Evolutionary conservation across 1,140 invertebrate species (phyloP).

Genomic region (Zaprionus inermis): DNA sequence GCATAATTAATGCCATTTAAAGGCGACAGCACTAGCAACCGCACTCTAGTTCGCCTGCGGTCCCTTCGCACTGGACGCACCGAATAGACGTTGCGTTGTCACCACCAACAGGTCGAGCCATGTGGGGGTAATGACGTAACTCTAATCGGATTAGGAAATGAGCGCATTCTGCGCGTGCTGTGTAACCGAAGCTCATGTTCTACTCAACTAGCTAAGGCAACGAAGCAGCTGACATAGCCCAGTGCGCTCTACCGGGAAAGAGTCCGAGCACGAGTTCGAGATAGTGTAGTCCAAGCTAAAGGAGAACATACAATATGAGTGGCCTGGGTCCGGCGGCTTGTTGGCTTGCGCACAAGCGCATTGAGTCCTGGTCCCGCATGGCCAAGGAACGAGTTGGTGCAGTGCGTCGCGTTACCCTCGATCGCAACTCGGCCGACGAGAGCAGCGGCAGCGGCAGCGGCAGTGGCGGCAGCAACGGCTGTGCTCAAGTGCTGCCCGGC

Average conservation of each 20-base stretch:
- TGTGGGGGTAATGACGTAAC: constrained; percentile 30
- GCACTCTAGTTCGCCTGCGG: constrained; percentile 32
- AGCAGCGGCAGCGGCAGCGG: constrained; percentile 40
- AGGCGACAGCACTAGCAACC: constrained; percentile 38
- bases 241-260: constrained; percentile 1
- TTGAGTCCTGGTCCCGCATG: constrained; percentile 89
- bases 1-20: constrained; percentile 57
- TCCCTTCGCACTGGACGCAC: not conserved
- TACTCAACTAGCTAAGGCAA: not conserved
- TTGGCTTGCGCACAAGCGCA: constrained; percentile 89
- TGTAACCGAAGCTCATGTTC: not conserved
- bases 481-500: constrained; percentile 47
- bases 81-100: constrained; percentile 11
- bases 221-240: not conserved
- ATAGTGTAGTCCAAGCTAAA: constrained; percentile 9
- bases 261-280: not conserved
- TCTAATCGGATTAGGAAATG: constrained; percentile 60
- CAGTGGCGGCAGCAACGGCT: constrained; percentile 43
- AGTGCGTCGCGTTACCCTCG: constrained; percentile 86
- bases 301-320: constrained; percentile 84
- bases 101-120: constrained; percentile 1
- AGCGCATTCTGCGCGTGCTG: not conserved
- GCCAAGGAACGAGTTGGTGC: constrained; percentile 88
- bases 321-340: constrained; percentile 88
- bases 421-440: constrained; percentile 86